A percentile compares a stretch with the other conserved stretches of the same genome.
phyloP scores from a whole-genome alignment of 2,888 invertebrate genomes.

The Horisme vitalbata region DNA sequence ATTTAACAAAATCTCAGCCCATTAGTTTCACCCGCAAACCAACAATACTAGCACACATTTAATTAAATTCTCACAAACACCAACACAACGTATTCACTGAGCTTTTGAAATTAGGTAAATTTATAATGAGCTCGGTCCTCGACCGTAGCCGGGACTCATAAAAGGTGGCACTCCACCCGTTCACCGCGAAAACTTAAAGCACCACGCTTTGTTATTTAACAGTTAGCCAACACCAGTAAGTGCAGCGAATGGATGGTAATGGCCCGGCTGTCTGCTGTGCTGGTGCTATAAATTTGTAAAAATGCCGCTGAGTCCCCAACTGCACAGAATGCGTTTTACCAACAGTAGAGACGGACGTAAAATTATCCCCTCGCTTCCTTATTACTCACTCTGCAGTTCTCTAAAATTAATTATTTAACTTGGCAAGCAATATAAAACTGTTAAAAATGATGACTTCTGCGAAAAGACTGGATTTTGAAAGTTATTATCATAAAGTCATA shows the following conservation, averaged over 20 bases:
- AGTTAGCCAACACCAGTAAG: constrained; percentile 37
- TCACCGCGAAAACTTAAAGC: constrained; percentile 34
- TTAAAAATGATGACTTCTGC: no score
- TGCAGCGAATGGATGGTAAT: constrained; percentile 54
- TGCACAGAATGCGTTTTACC: constrained; percentile 11
- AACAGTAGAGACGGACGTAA: background rate
- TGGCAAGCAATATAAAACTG: no score
- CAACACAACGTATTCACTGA: constrained; percentile 40
- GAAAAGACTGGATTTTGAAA: no score
- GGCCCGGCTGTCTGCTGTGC: constrained; percentile 35
- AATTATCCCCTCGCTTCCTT: no score
- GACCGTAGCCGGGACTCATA: constrained; percentile 39
- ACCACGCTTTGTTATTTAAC: constrained; percentile 48
- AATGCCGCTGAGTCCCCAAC: constrained; percentile 28
- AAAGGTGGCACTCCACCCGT: constrained; percentile 35
- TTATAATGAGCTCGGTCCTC: constrained; percentile 35
- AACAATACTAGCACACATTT: constrained; percentile 9
- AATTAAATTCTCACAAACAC: constrained; percentile 31
- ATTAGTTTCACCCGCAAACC: constrained; percentile 5
- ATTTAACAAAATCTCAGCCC: constrained; percentile 5
- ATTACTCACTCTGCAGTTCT: no score
- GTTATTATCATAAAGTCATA: no score
- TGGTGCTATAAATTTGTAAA: constrained; percentile 41
- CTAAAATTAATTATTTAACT: no score
- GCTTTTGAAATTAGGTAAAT: constrained; percentile 41